Evolutionary conservation across 1,140 invertebrate genomes (phyloP).

Genomic region (Eriocheir sinensis): DNA sequence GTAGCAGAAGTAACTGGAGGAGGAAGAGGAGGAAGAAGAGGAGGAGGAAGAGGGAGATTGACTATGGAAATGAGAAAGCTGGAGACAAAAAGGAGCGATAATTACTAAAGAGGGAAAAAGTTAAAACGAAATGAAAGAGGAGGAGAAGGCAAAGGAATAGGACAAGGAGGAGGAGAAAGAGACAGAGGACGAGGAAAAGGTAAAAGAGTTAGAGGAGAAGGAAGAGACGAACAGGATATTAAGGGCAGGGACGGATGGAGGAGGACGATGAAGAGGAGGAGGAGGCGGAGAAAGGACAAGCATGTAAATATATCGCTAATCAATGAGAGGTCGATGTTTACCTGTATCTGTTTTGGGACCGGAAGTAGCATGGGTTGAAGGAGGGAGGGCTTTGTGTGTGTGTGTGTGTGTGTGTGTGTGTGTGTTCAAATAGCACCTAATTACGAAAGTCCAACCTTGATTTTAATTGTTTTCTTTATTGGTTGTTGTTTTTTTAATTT

Average conservation of each 20-base stretch:
- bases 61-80: too few species aligned
- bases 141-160: too few species aligned
- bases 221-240: neutral
- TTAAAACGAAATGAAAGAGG: too few species aligned
- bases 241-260: neutral
- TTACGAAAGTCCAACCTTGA: too few species aligned
- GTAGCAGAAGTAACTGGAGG: too few species aligned
- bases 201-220: neutral
- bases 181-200: neutral
- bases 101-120: neutral
- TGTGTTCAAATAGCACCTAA: too few species aligned
- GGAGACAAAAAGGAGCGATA: neutral
- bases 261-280: neutral
- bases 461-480: too few species aligned
- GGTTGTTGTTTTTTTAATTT: too few species aligned
- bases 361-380: neutral
- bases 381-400: too few species aligned
- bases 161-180: neutral
- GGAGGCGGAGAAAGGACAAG: neutral
- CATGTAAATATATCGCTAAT: neutral
- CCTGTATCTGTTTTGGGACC: neutral
- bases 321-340: neutral
- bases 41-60: too few species aligned
- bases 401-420: too few species aligned
- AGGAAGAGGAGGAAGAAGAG: too few species aligned